Percentiles rank a stretch among this genome's conserved stretches.
These are phyloP conservation scores for Eupithecia subfuscata DNA, from an alignment of 2,888 invertebrate species.

Conservation along the genomic window DNA sequence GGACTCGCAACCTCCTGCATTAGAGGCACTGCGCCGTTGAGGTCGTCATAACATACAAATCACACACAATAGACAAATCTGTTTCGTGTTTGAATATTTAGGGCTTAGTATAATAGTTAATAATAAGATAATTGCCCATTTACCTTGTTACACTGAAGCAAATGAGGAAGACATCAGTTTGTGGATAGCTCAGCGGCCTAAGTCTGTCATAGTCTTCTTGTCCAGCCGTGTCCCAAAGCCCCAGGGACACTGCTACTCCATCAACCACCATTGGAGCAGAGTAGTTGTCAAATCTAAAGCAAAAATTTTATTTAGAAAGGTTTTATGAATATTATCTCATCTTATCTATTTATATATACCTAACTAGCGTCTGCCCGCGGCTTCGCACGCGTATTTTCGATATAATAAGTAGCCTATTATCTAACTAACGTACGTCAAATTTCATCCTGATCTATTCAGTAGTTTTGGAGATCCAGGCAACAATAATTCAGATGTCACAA, in stretches of 20 bases:
- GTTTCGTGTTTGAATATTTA: neutral
- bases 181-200: slow-evolving; percentile 98
- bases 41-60: neutral
- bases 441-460: too few species aligned
- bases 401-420: too few species aligned
- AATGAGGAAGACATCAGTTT: slow-evolving; percentile 99
- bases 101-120: neutral
- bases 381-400: too few species aligned
- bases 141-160: slow-evolving; percentile 98
- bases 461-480: too few species aligned
- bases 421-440: too few species aligned
- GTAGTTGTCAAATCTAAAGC: slow-evolving; percentile 97
- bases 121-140: slow-evolving; percentile 30
- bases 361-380: too few species aligned
- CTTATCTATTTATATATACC: too few species aligned
- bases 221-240: slow-evolving; percentile 99
- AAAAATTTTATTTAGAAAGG: neutral
- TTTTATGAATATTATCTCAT: neutral
- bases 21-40: neutral
- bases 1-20: too few species aligned
- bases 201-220: slow-evolving; percentile 99
- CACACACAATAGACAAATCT: neutral
- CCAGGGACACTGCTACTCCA: slow-evolving; percentile 97
- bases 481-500: too few species aligned
- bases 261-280: slow-evolving; percentile 99